Evolutionary conservation across 2,797 vertebrate species (phyloP), one percentile per base, ranked within the genome.

Genomic region (Scolopax rusticola): DNA sequence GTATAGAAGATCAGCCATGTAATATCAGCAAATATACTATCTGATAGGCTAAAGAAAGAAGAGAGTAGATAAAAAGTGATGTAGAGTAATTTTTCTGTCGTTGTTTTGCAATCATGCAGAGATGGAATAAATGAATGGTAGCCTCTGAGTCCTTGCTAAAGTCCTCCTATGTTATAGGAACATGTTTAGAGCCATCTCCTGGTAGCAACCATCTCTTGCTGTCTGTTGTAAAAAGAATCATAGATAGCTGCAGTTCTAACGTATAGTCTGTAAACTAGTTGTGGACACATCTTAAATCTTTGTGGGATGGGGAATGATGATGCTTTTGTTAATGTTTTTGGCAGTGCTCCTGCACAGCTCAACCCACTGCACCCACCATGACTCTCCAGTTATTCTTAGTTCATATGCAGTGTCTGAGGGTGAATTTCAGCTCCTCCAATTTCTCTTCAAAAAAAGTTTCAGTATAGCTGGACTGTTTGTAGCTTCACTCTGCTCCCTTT

Each of bases 291-390:
- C 50, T 53, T 80, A 74, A 63, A 64, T 16, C 21, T 59, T 15
- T 64, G 30, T 8, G 2, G 17, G 10, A 33, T 67, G 30, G 36
- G 33, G 23, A 60, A 48, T 4, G 13, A 20, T 36, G 21, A 28
- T 65, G 32, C 16, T 73, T 67, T 77, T 65, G 32, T 16, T 71
- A 71, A 86, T 0, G 0, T 16, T 54, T 65, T 79, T 56, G 12
- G 24, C 38, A 69, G 41, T 25, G 47, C 36, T 61, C 16, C 41
- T 54, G 13, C 8, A 11, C 64, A 47, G 7, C 27, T 78, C 6
- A 18, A 17, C 9, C 11, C 5, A 1, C 32, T 32, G 18, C 10
- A 7, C 18, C 6, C 17, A 7, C 15, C 7, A 2, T 0, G 2
- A 43, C 24, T 60, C 23, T 12, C 63, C 12, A 28, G 40, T 60